Evolutionary conservation across 2,888 invertebrate species (phyloP).

Genomic region (Chloroclysta siterata): DNA sequence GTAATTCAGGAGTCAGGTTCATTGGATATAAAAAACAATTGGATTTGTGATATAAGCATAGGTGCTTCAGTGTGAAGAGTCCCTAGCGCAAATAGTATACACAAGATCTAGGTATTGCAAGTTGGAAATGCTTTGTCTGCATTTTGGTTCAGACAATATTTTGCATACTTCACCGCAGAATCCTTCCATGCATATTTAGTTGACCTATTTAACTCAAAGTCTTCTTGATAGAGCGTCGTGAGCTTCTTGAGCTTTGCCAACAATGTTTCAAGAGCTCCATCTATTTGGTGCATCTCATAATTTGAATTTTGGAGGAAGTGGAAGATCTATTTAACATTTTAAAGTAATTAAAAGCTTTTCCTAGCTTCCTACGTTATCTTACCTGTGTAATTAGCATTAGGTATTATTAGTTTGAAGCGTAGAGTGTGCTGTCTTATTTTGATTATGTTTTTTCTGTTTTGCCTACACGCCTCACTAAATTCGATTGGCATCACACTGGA

Average conservation of each 20-base stretch:
- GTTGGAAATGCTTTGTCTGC: constrained; percentile 45
- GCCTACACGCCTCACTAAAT: too few relatives aligned
- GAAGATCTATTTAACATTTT: constrained; percentile 12
- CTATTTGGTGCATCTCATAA: constrained; percentile 26
- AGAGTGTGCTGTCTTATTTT: too few relatives aligned
- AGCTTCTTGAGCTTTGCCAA: constrained; percentile 20
- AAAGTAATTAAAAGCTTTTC: constrained; percentile 1
- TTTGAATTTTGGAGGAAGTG: constrained; percentile 22
- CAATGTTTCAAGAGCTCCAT: constrained; percentile 30
- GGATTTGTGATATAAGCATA: background rate
- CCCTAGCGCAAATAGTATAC: background rate
- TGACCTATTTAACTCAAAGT: constrained; percentile 42
- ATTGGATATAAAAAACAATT: too few relatives aligned
- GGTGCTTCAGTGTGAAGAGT: background rate
- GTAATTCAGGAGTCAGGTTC: too few relatives aligned
- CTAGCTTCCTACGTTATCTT: background rate
- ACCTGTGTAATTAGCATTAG: too few relatives aligned
- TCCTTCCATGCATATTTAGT: constrained; percentile 49
- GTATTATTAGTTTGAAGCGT: too few relatives aligned
- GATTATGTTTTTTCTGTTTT: too few relatives aligned
- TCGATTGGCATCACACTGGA: too few relatives aligned
- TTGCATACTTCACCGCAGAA: constrained; percentile 50
- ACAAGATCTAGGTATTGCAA: constrained; percentile 27
- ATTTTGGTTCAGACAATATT: constrained; percentile 43
- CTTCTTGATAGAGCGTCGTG: constrained; percentile 30